Evolutionary conservation across 2,888 invertebrate species (phyloP).

Genomic region (Empis livida): DNA sequence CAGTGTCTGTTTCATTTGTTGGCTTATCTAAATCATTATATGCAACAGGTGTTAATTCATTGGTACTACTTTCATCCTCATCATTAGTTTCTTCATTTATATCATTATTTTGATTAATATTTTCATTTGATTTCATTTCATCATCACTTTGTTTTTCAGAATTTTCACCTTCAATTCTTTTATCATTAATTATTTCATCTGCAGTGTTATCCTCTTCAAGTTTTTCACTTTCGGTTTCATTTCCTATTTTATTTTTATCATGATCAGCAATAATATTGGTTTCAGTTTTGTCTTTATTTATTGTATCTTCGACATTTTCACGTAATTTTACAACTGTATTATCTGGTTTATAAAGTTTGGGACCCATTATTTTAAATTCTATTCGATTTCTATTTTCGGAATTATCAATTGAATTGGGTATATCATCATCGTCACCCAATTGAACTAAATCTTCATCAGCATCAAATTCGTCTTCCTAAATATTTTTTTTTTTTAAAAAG

Average conservation of each 20-base stretch:
- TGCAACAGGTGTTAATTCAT: too few relatives aligned
- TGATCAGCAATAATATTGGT: neutral
- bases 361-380: slow-evolving; percentile 5
- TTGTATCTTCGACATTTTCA: slow-evolving; percentile 9
- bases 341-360: slow-evolving; percentile 28
- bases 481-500: slow-evolving; percentile 21
- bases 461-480: slow-evolving; percentile 35
- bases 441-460: slow-evolving; percentile 36
- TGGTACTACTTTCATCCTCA: neutral
- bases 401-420: slow-evolving; percentile 29
- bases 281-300: slow-evolving; percentile 6
- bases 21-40: slow-evolving; percentile 4
- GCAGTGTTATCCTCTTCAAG: slow-evolving; percentile 11
- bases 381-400: neutral
- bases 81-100: slow-evolving; percentile 5
- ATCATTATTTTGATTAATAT: neutral
- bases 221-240: slow-evolving; percentile 11
- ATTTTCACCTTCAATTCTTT: slow-evolving; percentile 14
- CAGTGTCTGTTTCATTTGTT: slow-evolving; percentile 10
- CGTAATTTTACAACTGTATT: too few relatives aligned
- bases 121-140: slow-evolving; percentile 7
- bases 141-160: slow-evolving; percentile 15
- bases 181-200: slow-evolving; percentile 8
- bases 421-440: slow-evolving; percentile 33
- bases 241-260: slow-evolving; percentile 6